A percentile compares a stretch with the other conserved stretches of the same genome.
Conservation (phyloP, 23 tunicate species). For the Clavelina lepadiformis region DNA sequence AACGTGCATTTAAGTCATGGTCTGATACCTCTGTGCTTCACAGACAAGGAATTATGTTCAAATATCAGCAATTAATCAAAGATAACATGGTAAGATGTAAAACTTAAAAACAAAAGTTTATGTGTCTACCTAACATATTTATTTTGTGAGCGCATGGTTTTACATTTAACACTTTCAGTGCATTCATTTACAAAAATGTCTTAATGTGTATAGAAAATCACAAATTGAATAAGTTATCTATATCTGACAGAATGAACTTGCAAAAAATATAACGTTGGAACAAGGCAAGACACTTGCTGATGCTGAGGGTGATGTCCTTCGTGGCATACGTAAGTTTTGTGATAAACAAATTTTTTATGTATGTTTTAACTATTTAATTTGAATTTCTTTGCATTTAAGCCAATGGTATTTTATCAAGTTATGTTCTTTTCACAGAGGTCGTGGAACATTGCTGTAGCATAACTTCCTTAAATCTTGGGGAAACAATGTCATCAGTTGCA, state of each 20-base stretch:
- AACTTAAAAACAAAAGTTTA: no score
- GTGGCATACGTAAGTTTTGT: conserved; percentile 82
- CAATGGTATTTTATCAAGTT: background rate
- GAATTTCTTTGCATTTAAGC: background rate
- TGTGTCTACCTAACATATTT: no score
- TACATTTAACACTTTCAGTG: no score
- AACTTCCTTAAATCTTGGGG: conserved; percentile 87
- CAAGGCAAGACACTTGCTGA: conserved; percentile 96
- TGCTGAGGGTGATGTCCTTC: conserved; percentile 98
- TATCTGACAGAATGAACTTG: conserved; percentile 82
- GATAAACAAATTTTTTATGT: background rate
- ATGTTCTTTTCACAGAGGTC: conserved; percentile 51
- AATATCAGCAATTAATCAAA: conserved; percentile 93
- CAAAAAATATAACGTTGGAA: conserved; percentile 74
- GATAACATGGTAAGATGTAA: conserved; percentile 62
- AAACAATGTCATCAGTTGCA: conserved; percentile 83
- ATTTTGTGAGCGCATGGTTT: no score
- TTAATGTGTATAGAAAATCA: no score
- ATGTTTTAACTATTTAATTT: background rate
- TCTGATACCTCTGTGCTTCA: conserved; percentile 61
- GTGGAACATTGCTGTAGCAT: conserved; percentile 98
- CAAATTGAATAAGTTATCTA: no score
- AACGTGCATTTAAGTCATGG: conserved; percentile 79
- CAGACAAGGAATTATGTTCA: conserved; percentile 94
- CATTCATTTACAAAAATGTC: no score